Evolutionary conservation across 2,113 vertebrate genomes (phyloP), one percentile per base, ranked within the genome.

Genomic region (Benitochromis conjunctus): DNA sequence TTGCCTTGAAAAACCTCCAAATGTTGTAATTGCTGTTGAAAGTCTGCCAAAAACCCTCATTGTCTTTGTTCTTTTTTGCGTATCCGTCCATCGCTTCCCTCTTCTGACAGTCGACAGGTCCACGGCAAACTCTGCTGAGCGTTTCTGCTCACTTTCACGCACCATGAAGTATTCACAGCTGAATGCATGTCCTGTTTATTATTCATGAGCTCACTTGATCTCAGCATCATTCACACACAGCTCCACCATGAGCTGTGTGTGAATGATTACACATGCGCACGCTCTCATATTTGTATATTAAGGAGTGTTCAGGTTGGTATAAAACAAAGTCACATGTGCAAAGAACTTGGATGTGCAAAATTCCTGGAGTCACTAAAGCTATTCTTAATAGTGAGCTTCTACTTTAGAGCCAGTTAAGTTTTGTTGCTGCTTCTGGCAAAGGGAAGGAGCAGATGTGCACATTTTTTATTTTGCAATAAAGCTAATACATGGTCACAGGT

Each of bases 131-230:
- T 86, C 84, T 41, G 6, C 26, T 3, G 69, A 87, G 80, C 7
- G 31, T 86, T 86, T 92, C 83, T 83, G 87, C 94, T 96, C 95
- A 94, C 92, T 95, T 96, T 96, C 95, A 95, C 79, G 76, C 80
- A 10, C 19, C 91, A 95, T 96, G 51, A 95, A 96, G 95, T 94
- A 96, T 96, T 95, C 62, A 96, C 83, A 9, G 80, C 85, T 57
- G 80, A 93, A 91, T 76, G 87, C 89, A 51, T 96, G 94, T 95
- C 89, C 74, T 89, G 74, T 95, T 91, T 80, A 95, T 94, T 91
- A 96, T 96, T 95, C 79, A 96, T 92, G 90, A 89, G 81, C 74
- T 93, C 82, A 87, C 90, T 94, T 96, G 94, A 95, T 92, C 92
- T 88, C 88, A 91, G 92, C 93, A 93, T 94, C 92, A 93, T 91